Conservation (phyloP, 2,113 vertebrate genomes). For the Limanda limanda region DNA sequence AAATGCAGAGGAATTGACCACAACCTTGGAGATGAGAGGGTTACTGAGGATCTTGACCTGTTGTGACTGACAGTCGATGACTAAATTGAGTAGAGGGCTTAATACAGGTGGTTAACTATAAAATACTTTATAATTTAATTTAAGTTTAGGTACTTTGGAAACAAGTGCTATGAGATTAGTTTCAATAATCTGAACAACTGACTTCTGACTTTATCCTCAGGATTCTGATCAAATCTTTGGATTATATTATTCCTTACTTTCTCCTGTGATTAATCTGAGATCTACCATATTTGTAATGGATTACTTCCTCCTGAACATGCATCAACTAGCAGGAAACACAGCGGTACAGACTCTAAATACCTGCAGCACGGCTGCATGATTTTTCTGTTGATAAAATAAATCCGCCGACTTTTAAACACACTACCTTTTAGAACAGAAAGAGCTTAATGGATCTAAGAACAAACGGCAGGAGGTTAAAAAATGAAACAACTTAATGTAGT, state of each 20-base stretch:
- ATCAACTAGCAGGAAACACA: background rate
- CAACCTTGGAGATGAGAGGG: background rate
- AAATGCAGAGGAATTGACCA: background rate
- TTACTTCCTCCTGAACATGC: background rate
- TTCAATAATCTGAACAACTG: background rate
- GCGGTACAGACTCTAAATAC: too few relatives aligned
- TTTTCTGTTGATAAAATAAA: too few relatives aligned
- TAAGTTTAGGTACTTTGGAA: background rate
- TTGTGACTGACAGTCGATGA: background rate
- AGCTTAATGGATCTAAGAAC: background rate
- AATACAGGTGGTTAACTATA: background rate
- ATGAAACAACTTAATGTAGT: background rate
- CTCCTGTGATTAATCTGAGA: too few relatives aligned
- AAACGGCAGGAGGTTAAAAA: background rate
- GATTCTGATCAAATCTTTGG: conserved; percentile 1
- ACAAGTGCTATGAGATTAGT: conserved; percentile 1
- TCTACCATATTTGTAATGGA: background rate
- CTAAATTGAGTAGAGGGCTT: background rate
- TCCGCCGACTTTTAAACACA: too few relatives aligned
- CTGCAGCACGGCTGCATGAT: too few relatives aligned
- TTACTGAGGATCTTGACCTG: background rate
- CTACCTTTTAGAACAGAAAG: too few relatives aligned
- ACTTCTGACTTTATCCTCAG: conserved; percentile 21
- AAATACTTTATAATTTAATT: too few relatives aligned
- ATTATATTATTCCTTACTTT: background rate